Conservation (phyloP, 2,888 invertebrate genomes). For the Athalia circularis region DNA sequence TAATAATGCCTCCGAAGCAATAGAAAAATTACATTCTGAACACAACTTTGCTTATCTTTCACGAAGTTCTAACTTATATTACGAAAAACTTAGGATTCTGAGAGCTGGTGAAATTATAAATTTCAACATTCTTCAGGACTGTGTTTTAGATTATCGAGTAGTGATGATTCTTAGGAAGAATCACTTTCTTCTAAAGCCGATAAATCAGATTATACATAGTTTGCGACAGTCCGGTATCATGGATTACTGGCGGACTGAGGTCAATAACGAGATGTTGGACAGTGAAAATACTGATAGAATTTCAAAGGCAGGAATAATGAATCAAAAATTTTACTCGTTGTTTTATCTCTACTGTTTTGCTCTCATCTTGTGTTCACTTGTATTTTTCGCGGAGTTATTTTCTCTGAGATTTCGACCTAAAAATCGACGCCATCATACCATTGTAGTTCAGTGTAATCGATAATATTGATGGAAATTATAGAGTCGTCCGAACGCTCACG, state of each 20-base stretch:
- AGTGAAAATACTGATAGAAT: too few relatives aligned
- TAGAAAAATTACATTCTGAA: not conserved
- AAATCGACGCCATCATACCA: too few relatives aligned
- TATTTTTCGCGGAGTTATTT: too few relatives aligned
- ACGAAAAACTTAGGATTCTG: not conserved
- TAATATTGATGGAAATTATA: too few relatives aligned
- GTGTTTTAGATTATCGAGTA: not conserved
- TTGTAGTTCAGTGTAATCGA: too few relatives aligned
- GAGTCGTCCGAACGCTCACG: too few relatives aligned
- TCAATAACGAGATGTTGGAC: too few relatives aligned
- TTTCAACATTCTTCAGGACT: not conserved
- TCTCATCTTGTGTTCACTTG: too few relatives aligned
- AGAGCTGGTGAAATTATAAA: not conserved
- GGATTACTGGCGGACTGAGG: not conserved
- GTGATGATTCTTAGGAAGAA: not conserved
- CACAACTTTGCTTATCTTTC: not conserved
- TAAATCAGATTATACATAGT: not conserved
- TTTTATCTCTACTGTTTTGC: too few relatives aligned
- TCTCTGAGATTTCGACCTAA: too few relatives aligned
- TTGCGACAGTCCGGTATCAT: not conserved
- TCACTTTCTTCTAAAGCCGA: not conserved
- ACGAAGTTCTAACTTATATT: not conserved
- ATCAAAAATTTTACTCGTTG: too few relatives aligned
- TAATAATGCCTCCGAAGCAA: not conserved
- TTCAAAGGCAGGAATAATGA: too few relatives aligned